Conservation (phyloP, 2,888 invertebrate species). For the Eurois occulta region DNA sequence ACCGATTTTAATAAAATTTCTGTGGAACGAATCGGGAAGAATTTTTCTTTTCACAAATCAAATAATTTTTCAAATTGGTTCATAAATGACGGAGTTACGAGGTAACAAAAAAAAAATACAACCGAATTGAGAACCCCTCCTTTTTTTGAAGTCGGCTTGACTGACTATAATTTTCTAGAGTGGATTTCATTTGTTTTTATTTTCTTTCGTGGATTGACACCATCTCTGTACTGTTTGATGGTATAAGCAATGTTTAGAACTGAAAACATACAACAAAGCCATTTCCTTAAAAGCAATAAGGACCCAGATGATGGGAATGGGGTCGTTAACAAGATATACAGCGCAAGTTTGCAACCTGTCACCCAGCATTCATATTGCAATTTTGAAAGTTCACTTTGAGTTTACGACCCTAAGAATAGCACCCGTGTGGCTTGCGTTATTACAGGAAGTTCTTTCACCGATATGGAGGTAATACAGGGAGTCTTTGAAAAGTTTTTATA, state of each 20-base stretch:
- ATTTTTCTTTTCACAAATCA: too few species aligned
- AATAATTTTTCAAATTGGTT: too few species aligned
- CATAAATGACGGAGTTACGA: too few species aligned
- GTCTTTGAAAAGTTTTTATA: constrained; percentile 31
- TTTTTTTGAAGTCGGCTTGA: too few species aligned
- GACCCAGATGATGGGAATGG: constrained; percentile 55
- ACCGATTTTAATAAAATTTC: too few species aligned
- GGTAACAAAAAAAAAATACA: too few species aligned
- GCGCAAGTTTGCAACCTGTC: constrained; percentile 56
- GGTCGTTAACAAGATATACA: constrained; percentile 55
- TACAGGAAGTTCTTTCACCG: constrained; percentile 12
- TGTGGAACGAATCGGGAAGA: too few species aligned
- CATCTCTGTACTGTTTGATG: background rate
- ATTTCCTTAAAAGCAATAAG: constrained; percentile 44
- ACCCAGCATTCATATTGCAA: constrained; percentile 47
- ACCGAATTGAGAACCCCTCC: too few species aligned
- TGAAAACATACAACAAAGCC: constrained; percentile 7
- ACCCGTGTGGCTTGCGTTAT: constrained; percentile 33
- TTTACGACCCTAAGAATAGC: constrained; percentile 23
- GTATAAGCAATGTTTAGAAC: background rate
- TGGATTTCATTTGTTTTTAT: background rate
- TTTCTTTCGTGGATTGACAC: background rate
- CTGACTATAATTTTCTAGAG: background rate
- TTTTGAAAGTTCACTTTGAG: constrained; percentile 43
- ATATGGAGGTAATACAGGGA: background rate